Evolutionary conservation across 2,113 vertebrate species (phyloP), one percentile per base, ranked within the genome.

Genomic region (Macroglossus sobrinus): DNA sequence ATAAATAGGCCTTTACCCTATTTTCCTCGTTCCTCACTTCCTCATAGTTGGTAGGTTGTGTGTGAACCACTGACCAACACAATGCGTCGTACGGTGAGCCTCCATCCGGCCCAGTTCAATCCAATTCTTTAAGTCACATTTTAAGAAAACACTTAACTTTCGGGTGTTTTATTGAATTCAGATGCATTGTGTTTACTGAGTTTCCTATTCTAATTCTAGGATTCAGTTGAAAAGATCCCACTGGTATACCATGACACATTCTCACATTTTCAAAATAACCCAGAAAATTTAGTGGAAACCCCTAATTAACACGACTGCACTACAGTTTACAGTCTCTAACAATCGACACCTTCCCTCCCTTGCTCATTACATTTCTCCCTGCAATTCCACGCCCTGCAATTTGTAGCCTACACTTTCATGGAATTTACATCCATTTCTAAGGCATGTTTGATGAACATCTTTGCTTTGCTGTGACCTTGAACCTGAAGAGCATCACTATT

Each of bases 121-220:
- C 53, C 95, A 96, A 75, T 85, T 95, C 91, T 96, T 96, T 85
- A 89, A 88, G 93, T 92, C 55, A 4, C 38, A 63, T 92, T 94
- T 92, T 61, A 90, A 82, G 66, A 88, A 91, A 95, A 68, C 59
- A 71, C 66, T 90, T 95, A 50, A 84, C 40, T 84, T 84, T 85
- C 1, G 33, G 82, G 38, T n/a, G 59, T 80, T 95, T 96, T 90
- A 95, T 96, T 95, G 82, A 96, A 63, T 89, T 94, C 89, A 95
- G 87, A 86, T 92, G 93, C 26, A 35, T 55, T 64, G 30, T 89
- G 13, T 96, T 96, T 85, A 94, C 79, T 74, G n/a, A 69, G 2
- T 35, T 91, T 92, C 38, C 85, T 86, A 78, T 55, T 82, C 18
- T 63, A 93, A 91, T 74, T 96, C 68, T 81, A 81, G 72, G 40